Conservation (phyloP, 2,888 invertebrate genomes). For the Lobophora halterata region DNA sequence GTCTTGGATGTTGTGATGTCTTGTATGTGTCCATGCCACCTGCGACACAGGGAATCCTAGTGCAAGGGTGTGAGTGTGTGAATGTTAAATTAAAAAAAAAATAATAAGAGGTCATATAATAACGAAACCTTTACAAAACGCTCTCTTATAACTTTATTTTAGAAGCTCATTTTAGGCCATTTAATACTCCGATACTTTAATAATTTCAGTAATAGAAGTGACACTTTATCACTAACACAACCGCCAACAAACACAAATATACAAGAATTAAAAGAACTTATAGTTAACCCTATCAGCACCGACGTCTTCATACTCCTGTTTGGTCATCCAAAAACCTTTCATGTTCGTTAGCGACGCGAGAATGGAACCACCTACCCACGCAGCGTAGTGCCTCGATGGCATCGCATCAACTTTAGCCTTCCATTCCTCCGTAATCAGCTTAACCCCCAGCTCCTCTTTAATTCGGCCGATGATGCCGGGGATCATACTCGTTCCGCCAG, state of each 20-base stretch:
- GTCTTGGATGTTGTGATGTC: too few species aligned
- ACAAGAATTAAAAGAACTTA: constrained; percentile 90
- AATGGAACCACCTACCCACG: constrained; percentile 98
- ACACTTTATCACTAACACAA: not conserved
- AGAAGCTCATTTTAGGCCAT: too few species aligned
- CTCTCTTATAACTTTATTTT: too few species aligned
- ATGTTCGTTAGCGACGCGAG: constrained; percentile 94
- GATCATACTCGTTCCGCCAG: constrained; percentile 93
- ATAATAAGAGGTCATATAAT: too few species aligned
- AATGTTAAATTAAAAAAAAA: too few species aligned
- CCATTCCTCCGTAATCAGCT: constrained; percentile 72
- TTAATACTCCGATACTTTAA: too few species aligned
- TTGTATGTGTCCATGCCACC: too few species aligned
- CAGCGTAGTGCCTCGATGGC: constrained; percentile 94
- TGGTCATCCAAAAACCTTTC: constrained; percentile 97
- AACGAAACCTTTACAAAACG: too few species aligned
- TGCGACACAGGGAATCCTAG: too few species aligned
- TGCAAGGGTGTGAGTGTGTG: too few species aligned
- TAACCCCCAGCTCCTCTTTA: constrained; percentile 90
- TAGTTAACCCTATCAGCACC: constrained; percentile 94
- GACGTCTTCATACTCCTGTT: constrained; percentile 95
- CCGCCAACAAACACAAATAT: not conserved
- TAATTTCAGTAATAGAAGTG: too few species aligned
- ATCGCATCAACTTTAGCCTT: constrained; percentile 88
- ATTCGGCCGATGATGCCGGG: constrained; percentile 94